phyloP scores from a whole-genome alignment of 2,888 invertebrate genomes.

The Neocrepidodera transversa region DNA sequence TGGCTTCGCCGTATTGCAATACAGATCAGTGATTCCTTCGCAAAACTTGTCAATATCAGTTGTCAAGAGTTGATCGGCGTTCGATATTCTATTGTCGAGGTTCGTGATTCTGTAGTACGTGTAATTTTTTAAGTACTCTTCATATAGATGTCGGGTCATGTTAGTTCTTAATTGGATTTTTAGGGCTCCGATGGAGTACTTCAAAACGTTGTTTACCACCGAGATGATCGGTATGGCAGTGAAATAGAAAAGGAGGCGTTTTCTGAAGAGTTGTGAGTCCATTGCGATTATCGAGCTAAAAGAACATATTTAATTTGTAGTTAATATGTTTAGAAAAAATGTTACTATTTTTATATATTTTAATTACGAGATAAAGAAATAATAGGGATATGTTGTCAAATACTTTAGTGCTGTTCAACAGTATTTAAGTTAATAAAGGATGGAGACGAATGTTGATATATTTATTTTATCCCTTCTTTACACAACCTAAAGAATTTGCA shows the following conservation, averaged over 20 bases:
- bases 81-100: conserved; percentile 92
- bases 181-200: conserved; percentile 93
- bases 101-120: conserved; percentile 98
- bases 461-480: too few species aligned
- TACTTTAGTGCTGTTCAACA: too few species aligned
- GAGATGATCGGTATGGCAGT: conserved; percentile 91
- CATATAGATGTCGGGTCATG: conserved; percentile 81
- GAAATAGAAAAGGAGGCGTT: conserved; percentile 78
- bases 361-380: too few species aligned
- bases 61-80: conserved; percentile 94
- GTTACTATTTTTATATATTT: too few species aligned
- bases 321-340: too few species aligned
- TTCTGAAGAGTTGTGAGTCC: conserved; percentile 78
- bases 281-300: conserved; percentile 91
- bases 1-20: conserved; percentile 96
- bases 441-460: too few species aligned
- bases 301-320: too few species aligned
- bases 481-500: too few species aligned
- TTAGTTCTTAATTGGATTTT: conserved; percentile 91
- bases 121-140: conserved; percentile 93
- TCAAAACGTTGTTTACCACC: conserved; percentile 90
- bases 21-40: conserved; percentile 92
- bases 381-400: too few species aligned
- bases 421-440: too few species aligned
- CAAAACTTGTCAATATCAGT: conserved; percentile 98